Percentiles rank a stretch among this genome's conserved stretches.
phyloP scores from a whole-genome alignment of 1,140 invertebrate species.

The Drepana arcuata region DNA sequence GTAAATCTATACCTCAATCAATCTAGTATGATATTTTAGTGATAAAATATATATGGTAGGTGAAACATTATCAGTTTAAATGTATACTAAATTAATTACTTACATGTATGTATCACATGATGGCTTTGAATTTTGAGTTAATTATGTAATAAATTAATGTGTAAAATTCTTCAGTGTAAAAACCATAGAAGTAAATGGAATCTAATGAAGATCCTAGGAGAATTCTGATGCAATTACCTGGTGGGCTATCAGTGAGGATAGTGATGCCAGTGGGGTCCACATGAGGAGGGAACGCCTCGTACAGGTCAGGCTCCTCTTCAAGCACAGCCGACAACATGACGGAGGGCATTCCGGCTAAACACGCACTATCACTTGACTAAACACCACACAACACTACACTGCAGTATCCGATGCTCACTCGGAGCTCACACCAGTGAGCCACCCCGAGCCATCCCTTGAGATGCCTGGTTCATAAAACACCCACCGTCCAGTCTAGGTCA shows the following conservation, averaged over 20 bases:
- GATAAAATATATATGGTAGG: too few species aligned
- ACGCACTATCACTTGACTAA: conserved; percentile 50
- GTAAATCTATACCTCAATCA: too few species aligned
- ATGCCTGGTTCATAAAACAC: conserved; percentile 27
- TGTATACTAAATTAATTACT: too few species aligned
- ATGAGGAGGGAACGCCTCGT: conserved; percentile 81
- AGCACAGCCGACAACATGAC: conserved; percentile 74
- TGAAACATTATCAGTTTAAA: too few species aligned
- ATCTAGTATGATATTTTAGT: too few species aligned
- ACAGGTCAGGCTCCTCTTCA: conserved; percentile 81
- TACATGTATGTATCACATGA: too few species aligned
- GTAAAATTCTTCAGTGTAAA: too few species aligned
- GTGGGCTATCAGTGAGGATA: conserved; percentile 72
- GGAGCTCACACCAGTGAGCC: conserved; percentile 52
- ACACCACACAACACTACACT: conserved; percentile 63
- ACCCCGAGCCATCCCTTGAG: conserved; percentile 45
- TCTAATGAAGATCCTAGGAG: too few species aligned
- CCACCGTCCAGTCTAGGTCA: conserved; percentile 66
- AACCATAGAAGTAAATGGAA: too few species aligned
- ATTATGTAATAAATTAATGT: too few species aligned
- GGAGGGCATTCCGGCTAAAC: conserved; percentile 62
- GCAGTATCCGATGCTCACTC: conserved; percentile 37
- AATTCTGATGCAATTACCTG: conserved; percentile 58
- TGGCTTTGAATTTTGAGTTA: too few species aligned
- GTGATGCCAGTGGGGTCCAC: conserved; percentile 81